Evolutionary conservation across 2,113 vertebrate genomes (phyloP).

Genomic region (Motacilla tschutschensis): DNA sequence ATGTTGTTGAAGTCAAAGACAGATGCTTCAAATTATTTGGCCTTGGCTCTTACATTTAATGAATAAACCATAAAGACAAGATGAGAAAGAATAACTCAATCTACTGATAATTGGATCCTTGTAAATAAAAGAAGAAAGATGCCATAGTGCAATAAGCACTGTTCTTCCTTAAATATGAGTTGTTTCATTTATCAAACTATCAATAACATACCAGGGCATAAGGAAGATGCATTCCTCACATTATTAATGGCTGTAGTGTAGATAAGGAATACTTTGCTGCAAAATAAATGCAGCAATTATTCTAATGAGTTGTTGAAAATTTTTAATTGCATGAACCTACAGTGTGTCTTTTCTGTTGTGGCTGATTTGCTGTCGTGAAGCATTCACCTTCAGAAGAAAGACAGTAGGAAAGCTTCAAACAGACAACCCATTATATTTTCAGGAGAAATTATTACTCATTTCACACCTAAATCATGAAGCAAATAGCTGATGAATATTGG

Average conservation of each 20-base stretch:
- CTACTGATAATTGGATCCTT: background rate
- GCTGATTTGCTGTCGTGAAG: background rate
- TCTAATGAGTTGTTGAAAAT: background rate
- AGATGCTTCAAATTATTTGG: constrained; percentile 9
- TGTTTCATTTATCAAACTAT: background rate
- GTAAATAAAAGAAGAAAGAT: constrained; percentile 2
- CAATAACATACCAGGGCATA: background rate
- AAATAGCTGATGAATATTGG: background rate
- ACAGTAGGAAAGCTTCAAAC: background rate
- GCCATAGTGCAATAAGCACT: background rate
- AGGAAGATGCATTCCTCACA: background rate
- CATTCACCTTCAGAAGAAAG: background rate
- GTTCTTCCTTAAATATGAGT: background rate
- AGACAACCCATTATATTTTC: background rate
- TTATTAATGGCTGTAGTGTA: background rate
- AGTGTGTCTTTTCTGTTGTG: background rate
- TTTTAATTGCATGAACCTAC: background rate
- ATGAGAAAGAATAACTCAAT: background rate
- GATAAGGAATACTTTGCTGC: background rate
- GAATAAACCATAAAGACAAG: background rate
- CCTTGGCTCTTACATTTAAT: background rate
- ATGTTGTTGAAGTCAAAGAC: background rate
- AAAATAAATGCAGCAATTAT: background rate
- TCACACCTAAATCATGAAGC: background rate
- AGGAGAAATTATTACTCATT: background rate